Conservation (phyloP, 1,140 invertebrate species). For the Homalodisca vitripennis region DNA sequence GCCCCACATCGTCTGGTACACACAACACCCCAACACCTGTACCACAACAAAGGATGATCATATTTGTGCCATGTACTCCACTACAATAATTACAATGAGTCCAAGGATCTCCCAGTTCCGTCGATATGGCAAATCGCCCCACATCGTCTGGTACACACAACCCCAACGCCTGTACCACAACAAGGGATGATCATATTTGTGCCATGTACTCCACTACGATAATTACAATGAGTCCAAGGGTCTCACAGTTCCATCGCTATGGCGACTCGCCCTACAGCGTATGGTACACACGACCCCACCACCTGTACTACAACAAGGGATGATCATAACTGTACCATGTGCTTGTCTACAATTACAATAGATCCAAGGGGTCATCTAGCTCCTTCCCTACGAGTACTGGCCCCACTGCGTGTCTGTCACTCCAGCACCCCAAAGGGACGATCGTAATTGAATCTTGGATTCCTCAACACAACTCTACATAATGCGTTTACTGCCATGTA, state of each 20-base stretch:
- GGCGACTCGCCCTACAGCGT: constrained; percentile 43
- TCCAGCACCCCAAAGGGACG: constrained; percentile 40
- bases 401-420: constrained; percentile 37
- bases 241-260: constrained; percentile 55
- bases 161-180: constrained; percentile 40
- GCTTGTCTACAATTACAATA: constrained; percentile 51
- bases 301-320: too few relatives aligned
- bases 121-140: constrained; percentile 48
- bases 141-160: constrained; percentile 38
- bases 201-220: constrained; percentile 51
- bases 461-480: too few relatives aligned
- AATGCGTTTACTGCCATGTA: too few relatives aligned
- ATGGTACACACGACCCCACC: constrained; percentile 39
- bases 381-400: constrained; percentile 51
- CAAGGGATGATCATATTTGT: too few relatives aligned
- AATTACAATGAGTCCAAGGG: constrained; percentile 50
- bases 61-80: too few relatives aligned
- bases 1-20: constrained; percentile 37
- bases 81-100: constrained; percentile 51
- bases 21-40: constrained; percentile 41
- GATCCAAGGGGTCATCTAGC: constrained; percentile 51
- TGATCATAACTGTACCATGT: too few relatives aligned
- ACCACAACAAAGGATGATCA: too few relatives aligned
- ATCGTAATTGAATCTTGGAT: too few relatives aligned
- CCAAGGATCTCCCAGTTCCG: constrained; percentile 53